phyloP scores from a whole-genome alignment of 2,888 invertebrate genomes.

The Entomobrya proxima region DNA sequence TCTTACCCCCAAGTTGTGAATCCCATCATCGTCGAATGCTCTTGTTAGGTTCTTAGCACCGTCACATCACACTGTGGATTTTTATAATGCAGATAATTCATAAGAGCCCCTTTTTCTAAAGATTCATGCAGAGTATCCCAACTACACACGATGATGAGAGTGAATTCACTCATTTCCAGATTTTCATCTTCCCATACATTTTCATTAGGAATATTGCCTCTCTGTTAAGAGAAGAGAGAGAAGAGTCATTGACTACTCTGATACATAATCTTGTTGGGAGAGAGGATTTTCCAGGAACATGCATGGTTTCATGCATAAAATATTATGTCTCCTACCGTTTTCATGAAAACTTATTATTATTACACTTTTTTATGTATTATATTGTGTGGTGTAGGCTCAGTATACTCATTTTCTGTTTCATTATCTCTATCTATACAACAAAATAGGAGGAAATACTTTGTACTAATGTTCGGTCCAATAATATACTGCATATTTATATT shows the following conservation, averaged over 20 bases:
- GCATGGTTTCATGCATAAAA: conserved; percentile 59
- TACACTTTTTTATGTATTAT: conserved; percentile 15
- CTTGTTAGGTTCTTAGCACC: not conserved
- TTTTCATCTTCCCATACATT: conserved; percentile 60
- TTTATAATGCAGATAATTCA: conserved; percentile 1
- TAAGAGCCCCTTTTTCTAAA: not conserved
- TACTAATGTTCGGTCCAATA: not conserved
- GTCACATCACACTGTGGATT: not conserved
- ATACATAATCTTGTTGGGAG: not conserved
- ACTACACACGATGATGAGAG: not conserved
- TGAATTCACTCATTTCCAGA: conserved; percentile 54
- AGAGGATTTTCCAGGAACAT: conserved; percentile 4
- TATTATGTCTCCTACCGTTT: conserved; percentile 63
- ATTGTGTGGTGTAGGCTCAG: not conserved
- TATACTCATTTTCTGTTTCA: conserved; percentile 6
- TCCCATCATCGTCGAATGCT: conserved; percentile 36
- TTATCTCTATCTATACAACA: not conserved
- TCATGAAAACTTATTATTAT: conserved; percentile 44
- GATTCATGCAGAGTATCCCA: conserved; percentile 1
- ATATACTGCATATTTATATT: not conserved
- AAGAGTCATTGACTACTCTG: not conserved
- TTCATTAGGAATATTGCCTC: conserved; percentile 55
- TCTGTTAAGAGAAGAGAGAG: too few relatives aligned
- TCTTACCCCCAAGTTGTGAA: conserved; percentile 16
- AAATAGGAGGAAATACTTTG: not conserved